Base-by-base conservation (phyloP, 2,113 vertebrate species). In the Calidris pugnax region DNA sequence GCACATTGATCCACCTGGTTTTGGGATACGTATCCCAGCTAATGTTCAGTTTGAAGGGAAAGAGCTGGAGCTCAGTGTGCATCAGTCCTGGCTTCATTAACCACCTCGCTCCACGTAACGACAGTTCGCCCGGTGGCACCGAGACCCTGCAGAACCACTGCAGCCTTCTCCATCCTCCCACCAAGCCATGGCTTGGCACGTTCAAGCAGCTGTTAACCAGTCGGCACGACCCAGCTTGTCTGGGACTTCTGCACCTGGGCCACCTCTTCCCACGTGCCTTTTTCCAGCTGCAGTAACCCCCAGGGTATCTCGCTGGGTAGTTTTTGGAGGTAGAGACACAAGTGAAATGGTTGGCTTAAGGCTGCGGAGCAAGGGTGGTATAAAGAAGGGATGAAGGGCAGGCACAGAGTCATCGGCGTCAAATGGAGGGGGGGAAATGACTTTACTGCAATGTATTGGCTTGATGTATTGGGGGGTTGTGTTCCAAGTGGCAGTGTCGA, bases 1-100 rank as follows among this genome's bases (percentile, higher is more conserved):
- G 1, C 24, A 35, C 48, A 23, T 53, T n/a, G 6, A 18, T 33
- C 62, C n/a, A 4, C 32, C 47, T 7, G 0, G 4, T 39, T 74
- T 35, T 53, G 85, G 83, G 33, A 7, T 47, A 4, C 0, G 0
- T 23, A 33, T 66, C 63, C n/a, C 32, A 48, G 55, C 6, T 27
- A 21, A 26, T 6, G 2, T 33, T 43, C 7, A 9, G 7, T 73
- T 20, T 37, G 60, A 77, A 85, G 48, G 62, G 24, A 35, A 69
- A 8, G 51, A 26, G 28, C 30, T 60, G 30, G 60, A 59, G 57
- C 41, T 62, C 35, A 67, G 39, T 16, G 18, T 21, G 14, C 32
- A 15, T 67, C 51, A 7, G 33, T 48, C 43, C 78, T 60, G 50
- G 22, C 71, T 67, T 47, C 37, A 5, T 62, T 48, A 57, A 51